phyloP scores from a whole-genome alignment of 2,113 vertebrate species.

The Brachyhypopomus occidentalis region DNA sequence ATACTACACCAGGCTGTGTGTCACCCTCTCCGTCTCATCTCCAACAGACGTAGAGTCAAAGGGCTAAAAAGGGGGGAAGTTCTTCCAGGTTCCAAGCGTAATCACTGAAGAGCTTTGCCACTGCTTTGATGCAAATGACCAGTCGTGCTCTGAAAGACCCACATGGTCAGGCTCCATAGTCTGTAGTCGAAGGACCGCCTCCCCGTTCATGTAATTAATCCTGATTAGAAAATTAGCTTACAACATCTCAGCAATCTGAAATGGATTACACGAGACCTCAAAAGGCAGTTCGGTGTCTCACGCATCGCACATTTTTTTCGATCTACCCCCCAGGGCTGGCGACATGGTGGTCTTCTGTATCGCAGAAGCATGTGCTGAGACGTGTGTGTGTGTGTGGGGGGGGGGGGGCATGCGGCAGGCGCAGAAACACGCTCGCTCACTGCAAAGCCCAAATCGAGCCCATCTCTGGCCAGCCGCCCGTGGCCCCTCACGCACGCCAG shows the following conservation, averaged over 20 bases:
- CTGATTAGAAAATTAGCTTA: constrained; percentile 43
- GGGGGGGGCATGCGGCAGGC: constrained; percentile 26
- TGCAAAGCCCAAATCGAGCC: constrained; percentile 20
- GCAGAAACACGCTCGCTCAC: background rate
- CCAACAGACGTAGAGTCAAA: background rate
- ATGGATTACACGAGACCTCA: constrained; percentile 19
- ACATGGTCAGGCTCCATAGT: background rate
- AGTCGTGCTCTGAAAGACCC: background rate
- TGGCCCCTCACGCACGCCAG: background rate
- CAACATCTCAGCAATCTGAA: constrained; percentile 63
- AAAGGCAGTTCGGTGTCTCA: background rate
- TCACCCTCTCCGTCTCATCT: background rate
- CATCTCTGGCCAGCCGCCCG: constrained; percentile 22
- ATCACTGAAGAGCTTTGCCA: background rate
- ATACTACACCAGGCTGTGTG: background rate
- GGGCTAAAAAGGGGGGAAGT: background rate
- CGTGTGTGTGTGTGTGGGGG: background rate
- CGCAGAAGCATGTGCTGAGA: constrained; percentile 19
- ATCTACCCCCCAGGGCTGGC: background rate
- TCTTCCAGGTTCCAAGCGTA: background rate
- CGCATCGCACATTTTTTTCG: background rate
- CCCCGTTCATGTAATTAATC: background rate
- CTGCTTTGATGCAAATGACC: background rate
- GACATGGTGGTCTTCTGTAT: constrained; percentile 23
- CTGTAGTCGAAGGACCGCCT: constrained; percentile 23